phyloP scores from a whole-genome alignment of 2,888 invertebrate genomes.

The Blastobasis adustella region DNA sequence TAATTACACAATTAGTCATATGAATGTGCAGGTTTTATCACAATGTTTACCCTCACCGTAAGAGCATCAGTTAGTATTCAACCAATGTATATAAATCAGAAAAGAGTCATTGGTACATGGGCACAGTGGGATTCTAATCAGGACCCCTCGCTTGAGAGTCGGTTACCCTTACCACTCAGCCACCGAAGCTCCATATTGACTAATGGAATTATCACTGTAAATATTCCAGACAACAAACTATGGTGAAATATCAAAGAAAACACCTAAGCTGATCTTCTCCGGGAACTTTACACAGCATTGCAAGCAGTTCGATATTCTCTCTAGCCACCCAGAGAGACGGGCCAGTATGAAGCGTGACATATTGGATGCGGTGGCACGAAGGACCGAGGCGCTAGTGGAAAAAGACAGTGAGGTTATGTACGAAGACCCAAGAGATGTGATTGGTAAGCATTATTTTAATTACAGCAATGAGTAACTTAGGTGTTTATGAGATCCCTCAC shows the following conservation, averaged over 20 bases:
- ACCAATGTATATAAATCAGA: too few relatives aligned
- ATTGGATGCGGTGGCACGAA: constrained; percentile 44
- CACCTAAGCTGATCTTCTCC: constrained; percentile 35
- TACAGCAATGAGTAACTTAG: too few relatives aligned
- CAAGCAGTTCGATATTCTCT: constrained; percentile 37
- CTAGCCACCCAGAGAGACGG: constrained; percentile 23
- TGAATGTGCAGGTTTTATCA: too few relatives aligned
- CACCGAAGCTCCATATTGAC: too few relatives aligned
- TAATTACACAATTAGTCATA: too few relatives aligned
- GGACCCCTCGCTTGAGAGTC: too few relatives aligned
- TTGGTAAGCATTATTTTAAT: constrained; percentile 30
- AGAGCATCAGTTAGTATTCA: too few relatives aligned
- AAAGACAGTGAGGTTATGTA: constrained; percentile 48
- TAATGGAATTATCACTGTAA: not conserved
- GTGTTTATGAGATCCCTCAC: too few relatives aligned
- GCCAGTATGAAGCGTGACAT: constrained; percentile 53
- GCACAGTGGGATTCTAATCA: too few relatives aligned
- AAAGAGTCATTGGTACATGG: too few relatives aligned
- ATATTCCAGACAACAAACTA: constrained; percentile 17
- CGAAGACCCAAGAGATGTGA: constrained; percentile 62
- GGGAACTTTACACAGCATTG: constrained; percentile 48
- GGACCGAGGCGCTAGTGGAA: constrained; percentile 32
- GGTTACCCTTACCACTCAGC: too few relatives aligned
- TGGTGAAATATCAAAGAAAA: constrained; percentile 25
- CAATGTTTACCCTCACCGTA: too few relatives aligned